These are phyloP conservation scores for Scomber japonicus DNA, from an alignment of 2,113 vertebrate genomes.

Conservation along the genomic window DNA sequence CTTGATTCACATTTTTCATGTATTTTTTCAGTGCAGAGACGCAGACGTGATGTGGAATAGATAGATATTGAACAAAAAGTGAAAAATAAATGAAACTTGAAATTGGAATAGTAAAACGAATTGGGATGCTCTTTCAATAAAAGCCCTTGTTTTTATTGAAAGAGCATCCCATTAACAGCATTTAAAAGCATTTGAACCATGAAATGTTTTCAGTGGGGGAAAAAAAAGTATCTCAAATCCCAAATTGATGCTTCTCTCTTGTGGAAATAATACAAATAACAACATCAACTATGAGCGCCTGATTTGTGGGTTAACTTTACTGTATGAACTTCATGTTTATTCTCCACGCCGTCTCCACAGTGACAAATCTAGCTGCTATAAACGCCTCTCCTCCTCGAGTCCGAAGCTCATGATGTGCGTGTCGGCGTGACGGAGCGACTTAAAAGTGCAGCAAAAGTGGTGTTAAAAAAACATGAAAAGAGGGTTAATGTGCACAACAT, in stretches of 20 bases:
- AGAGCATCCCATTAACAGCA: neutral
- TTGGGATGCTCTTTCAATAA: neutral
- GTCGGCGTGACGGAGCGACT: neutral
- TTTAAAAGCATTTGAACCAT: neutral
- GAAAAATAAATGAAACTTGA: constrained; percentile 1
- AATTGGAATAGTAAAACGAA: neutral
- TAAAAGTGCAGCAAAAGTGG: constrained; percentile 10
- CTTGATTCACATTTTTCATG: neutral
- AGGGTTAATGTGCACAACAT: neutral
- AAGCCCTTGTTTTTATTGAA: neutral
- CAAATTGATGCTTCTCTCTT: constrained; percentile 18
- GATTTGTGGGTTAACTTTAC: neutral
- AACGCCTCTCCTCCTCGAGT: neutral
- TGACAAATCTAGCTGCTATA: constrained; percentile 12
- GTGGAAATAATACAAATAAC: constrained; percentile 8
- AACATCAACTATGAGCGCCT: neutral
- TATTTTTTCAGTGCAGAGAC: neutral
- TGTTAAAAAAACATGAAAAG: constrained; percentile 11
- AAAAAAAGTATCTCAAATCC: neutral
- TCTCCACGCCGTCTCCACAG: constrained; percentile 1
- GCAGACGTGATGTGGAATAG: too few relatives aligned
- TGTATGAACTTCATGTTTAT: neutral
- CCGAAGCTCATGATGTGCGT: neutral
- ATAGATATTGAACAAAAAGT: neutral
- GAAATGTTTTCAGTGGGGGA: neutral